These are phyloP conservation scores for Paedocypris sp. DNA, from an alignment of 2,113 vertebrate species.

Conservation along the genomic window DNA sequence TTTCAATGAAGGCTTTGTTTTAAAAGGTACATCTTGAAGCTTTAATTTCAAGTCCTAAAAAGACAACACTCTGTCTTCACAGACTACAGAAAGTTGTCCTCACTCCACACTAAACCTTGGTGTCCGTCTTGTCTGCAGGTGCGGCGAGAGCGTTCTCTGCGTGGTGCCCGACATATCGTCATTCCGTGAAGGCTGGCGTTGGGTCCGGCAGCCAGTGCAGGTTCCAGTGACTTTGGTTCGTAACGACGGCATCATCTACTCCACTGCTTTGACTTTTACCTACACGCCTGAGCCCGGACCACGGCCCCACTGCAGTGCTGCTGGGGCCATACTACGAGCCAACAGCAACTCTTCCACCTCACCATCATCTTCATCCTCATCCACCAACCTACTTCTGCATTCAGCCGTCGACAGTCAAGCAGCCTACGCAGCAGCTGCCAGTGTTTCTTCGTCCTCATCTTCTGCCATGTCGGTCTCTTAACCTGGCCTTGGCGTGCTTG, in stretches of 20 bases:
- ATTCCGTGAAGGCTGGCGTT: constrained; percentile 93
- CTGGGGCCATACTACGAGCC: constrained; percentile 84
- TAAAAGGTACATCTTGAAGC: no score
- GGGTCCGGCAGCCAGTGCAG: constrained; percentile 93
- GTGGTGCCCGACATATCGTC: constrained; percentile 96
- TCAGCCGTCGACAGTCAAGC: constrained; percentile 56
- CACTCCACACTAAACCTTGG: no score
- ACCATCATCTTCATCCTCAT: constrained; percentile 56
- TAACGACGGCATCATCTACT: constrained; percentile 91
- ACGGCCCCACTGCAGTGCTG: constrained; percentile 86
- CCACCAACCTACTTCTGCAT: constrained; percentile 35
- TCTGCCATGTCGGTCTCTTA: constrained; percentile 79
- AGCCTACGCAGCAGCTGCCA: constrained; percentile 70
- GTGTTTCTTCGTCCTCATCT: constrained; percentile 65
- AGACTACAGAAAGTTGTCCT: no score
- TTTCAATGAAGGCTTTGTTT: no score
- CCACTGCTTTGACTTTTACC: constrained; percentile 93
- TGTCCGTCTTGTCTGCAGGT: constrained; percentile 61
- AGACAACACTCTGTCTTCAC: no score
- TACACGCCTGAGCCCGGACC: constrained; percentile 95
- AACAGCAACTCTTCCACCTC: constrained; percentile 75
- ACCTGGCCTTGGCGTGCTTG: constrained; percentile 54
- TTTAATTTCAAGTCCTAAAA: no score
- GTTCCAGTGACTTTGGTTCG: constrained; percentile 94
- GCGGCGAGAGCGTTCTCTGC: constrained; percentile 89